Conservation (phyloP, 1,140 invertebrate genomes). For the Leptopilina boulardi region DNA sequence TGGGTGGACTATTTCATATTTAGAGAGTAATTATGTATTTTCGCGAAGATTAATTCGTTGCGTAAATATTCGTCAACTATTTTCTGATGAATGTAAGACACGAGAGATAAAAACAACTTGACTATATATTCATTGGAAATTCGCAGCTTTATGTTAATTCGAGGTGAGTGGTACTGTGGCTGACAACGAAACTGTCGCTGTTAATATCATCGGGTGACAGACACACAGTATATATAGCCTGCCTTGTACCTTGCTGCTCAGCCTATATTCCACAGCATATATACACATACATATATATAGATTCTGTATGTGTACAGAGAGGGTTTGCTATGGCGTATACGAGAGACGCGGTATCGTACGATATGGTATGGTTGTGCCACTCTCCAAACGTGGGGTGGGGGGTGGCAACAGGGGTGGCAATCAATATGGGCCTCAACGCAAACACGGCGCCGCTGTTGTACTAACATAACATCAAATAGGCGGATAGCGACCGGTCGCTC, state of each 20-base stretch:
- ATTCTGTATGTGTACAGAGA: conserved; percentile 52
- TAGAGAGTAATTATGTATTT: too few species aligned
- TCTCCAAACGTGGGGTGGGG: conserved; percentile 44
- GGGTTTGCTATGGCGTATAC: conserved; percentile 42
- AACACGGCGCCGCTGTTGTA: conserved; percentile 76
- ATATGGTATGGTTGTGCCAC: conserved; percentile 65
- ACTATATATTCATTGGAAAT: too few species aligned
- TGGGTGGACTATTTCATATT: too few species aligned
- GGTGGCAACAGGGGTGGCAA: conserved; percentile 74
- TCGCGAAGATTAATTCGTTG: too few species aligned
- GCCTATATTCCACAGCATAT: conserved; percentile 56
- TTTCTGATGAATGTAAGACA: not conserved
- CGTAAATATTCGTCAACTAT: too few species aligned
- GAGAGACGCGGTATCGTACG: conserved; percentile 58
- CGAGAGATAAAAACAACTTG: not conserved
- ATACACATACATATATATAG: conserved; percentile 45
- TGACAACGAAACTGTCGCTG: conserved; percentile 71
- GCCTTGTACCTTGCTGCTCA: conserved; percentile 63
- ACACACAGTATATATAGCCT: conserved; percentile 68
- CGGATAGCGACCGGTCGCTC: conserved; percentile 73
- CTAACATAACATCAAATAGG: conserved; percentile 78
- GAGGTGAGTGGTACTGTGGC: conserved; percentile 66
- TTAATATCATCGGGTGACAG: conserved; percentile 72
- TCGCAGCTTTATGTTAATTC: conserved; percentile 64
- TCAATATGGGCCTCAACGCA: conserved; percentile 77